Percentiles rank a stretch among this genome's conserved stretches.
Evolutionary conservation across 2,888 invertebrate genomes (phyloP).

Genomic region (Beris morrisii): DNA sequence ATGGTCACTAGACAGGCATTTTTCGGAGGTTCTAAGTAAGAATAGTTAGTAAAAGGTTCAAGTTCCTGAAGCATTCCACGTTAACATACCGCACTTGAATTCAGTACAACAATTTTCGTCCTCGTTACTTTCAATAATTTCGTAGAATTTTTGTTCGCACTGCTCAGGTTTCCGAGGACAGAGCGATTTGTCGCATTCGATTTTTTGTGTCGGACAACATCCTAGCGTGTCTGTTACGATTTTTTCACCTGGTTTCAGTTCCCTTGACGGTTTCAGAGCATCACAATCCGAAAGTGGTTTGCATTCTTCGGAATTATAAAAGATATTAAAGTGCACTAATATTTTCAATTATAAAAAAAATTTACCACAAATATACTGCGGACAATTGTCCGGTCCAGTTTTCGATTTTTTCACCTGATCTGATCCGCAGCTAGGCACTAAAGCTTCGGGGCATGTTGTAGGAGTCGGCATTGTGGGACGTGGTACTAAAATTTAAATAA

Average conservation of each 20-base stretch:
- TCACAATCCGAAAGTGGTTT: constrained; percentile 72
- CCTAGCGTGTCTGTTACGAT: constrained; percentile 63
- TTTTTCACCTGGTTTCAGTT: constrained; percentile 66
- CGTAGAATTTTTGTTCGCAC: constrained; percentile 60
- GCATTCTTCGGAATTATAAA: constrained; percentile 62
- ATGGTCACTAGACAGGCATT: constrained; percentile 51
- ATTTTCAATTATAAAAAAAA: constrained; percentile 34
- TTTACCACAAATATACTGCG: constrained; percentile 72
- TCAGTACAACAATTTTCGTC: constrained; percentile 66
- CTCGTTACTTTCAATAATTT: constrained; percentile 51
- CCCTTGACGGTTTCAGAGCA: constrained; percentile 53
- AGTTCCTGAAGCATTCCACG: neutral
- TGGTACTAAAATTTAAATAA: constrained; percentile 55
- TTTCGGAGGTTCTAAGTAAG: constrained; percentile 49
- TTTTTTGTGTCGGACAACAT: constrained; percentile 69
- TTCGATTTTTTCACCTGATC: constrained; percentile 72
- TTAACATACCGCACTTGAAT: constrained; percentile 64
- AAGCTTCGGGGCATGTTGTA: constrained; percentile 65
- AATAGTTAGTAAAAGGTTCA: neutral
- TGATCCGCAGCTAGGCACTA: constrained; percentile 69
- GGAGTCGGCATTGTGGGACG: constrained; percentile 57
- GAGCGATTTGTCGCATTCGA: constrained; percentile 63
- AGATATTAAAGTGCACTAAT: neutral
- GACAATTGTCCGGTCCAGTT: constrained; percentile 67
- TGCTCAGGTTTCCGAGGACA: constrained; percentile 63